Conservation (phyloP, 1,140 invertebrate genomes). For the Ceratoteleas bidentatus region DNA sequence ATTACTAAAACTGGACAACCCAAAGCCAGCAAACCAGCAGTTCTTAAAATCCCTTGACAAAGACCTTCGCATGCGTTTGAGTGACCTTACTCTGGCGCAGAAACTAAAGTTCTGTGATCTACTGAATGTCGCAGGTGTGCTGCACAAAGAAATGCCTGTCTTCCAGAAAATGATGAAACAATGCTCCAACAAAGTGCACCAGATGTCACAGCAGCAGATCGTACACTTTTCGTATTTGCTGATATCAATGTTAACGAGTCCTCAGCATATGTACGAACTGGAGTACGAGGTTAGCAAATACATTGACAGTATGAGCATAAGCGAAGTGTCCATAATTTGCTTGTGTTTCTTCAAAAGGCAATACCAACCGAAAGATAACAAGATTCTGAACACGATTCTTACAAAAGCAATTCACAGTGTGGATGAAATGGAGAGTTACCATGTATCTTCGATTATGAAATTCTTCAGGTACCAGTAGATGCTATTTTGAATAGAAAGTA, state of each 20-base stretch:
- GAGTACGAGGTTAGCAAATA: conserved; percentile 79
- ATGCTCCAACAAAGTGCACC: conserved; percentile 75
- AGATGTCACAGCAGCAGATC: conserved; percentile 80
- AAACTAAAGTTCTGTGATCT: conserved; percentile 80
- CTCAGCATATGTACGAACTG: conserved; percentile 82
- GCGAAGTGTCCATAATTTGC: conserved; percentile 83
- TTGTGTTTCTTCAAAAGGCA: conserved; percentile 85
- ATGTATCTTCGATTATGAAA: conserved; percentile 82
- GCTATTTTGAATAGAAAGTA: neutral
- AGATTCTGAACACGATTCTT: neutral
- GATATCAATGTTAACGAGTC: conserved; percentile 76
- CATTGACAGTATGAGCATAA: conserved; percentile 78
- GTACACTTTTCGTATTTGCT: conserved; percentile 82
- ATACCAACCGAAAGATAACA: conserved; percentile 70
- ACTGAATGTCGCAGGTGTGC: conserved; percentile 77
- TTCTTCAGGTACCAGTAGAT: conserved; percentile 72
- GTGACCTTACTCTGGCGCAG: conserved; percentile 74
- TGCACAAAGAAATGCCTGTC: conserved; percentile 76
- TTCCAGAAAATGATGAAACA: conserved; percentile 79
- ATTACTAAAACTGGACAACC: conserved; percentile 18
- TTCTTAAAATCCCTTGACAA: conserved; percentile 83
- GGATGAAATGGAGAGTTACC: conserved; percentile 79
- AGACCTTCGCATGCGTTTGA: conserved; percentile 78
- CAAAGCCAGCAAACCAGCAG: neutral
- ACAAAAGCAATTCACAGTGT: conserved; percentile 61